Base-by-base conservation (phyloP, 2,113 vertebrate species). In the Cervus canadensis region DNA sequence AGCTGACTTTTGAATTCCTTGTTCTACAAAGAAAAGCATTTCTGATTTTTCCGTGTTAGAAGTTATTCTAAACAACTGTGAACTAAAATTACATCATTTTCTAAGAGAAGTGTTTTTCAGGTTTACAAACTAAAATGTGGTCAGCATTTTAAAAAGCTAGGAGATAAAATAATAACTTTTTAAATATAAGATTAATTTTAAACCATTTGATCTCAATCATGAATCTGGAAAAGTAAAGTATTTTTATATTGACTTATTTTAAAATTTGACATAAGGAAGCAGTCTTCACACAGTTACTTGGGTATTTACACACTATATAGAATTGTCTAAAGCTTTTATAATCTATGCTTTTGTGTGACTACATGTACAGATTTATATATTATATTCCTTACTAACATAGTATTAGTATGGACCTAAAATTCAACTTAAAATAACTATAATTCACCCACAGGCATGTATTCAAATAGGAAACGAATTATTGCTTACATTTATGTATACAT, bases 21-120 rank as follows among this genome's bases (percentile, higher is more conserved):
- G 25, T 54, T 93, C 25, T 59, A 91, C 21, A 81, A 74, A 93
- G 45, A 93, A 28, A 89, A 79, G 28, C 40, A 50, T 60, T 95
- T 91, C 19, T 50, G 25, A 90, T 54, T 89, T 87, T 91, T 83
- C 48, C 45, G 62, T 12, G 67, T 60, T 92, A 36, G 43, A 97
- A 57, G 3, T 87, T 91, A 59, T 26, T 71, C 16, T 82, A 89
- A 28, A 89, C 92, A 92, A 84, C 43, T 76, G 17, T 89, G 50
- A 92, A 86, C 25, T 92, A 95, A 96, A 89, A 87, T 89, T 45
- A 50, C 13, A 89, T 78, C n/a, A 78, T 85, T 26, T 87, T 92
- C 30, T 87, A 71, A 81, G 6, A 74, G 3, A 95, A 95, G 28
- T 60, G 33, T 85, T 52, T n/a, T 74, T 90, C 1, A 92, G 28